phyloP scores from a whole-genome alignment of 2,113 vertebrate genomes.

The Brachypteracias leptosomus region DNA sequence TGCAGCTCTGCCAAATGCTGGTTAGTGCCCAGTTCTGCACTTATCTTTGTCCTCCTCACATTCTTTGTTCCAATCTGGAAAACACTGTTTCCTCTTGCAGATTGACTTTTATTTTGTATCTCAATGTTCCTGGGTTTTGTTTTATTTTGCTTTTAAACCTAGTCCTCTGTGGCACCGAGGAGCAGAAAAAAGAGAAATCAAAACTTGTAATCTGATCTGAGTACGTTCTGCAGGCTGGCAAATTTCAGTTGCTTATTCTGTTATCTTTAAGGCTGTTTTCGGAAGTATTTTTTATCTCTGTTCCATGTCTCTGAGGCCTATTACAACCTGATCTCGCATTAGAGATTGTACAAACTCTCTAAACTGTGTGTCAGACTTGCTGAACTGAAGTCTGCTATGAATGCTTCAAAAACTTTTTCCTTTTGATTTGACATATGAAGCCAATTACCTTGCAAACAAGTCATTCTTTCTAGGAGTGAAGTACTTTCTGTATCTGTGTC shows the following conservation, averaged over 20 bases:
- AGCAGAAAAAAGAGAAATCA: background rate
- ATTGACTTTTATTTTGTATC: background rate
- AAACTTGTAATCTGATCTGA: background rate
- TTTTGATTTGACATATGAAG: background rate
- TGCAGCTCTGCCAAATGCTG: background rate
- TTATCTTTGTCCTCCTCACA: background rate
- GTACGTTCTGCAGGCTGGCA: background rate
- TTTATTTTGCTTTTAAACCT: background rate
- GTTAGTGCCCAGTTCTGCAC: background rate
- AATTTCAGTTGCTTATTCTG: conserved; percentile 12
- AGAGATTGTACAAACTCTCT: background rate
- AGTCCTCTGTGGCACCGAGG: rapidly evolving
- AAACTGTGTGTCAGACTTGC: background rate
- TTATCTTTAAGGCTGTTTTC: conserved; percentile 1
- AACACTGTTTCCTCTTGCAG: background rate
- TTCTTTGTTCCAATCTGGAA: background rate
- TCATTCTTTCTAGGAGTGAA: background rate
- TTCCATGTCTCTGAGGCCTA: background rate
- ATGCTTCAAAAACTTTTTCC: background rate
- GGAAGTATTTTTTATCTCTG: background rate
- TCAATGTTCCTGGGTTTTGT: background rate
- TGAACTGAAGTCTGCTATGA: background rate
- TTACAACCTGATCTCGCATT: background rate
- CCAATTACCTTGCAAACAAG: background rate
- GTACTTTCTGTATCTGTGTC: background rate